These are phyloP conservation scores for Tupaia tana DNA, from an alignment of 2,113 vertebrate genomes.

Conservation along the genomic window DNA sequence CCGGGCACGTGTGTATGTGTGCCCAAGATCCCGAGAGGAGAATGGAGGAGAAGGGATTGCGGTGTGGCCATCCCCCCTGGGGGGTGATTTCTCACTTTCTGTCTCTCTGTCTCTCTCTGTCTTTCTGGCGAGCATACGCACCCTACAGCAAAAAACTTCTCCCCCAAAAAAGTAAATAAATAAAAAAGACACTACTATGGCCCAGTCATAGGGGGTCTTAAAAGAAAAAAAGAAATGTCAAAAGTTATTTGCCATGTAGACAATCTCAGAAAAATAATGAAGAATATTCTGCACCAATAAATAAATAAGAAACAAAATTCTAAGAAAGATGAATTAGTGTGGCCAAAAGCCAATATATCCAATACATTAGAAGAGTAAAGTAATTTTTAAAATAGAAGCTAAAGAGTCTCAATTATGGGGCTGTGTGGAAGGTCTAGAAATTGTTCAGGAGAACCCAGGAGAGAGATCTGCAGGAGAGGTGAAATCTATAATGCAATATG, in stretches of 20 bases:
- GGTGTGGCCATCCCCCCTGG: too few species aligned
- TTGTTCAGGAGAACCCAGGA: background rate
- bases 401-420: background rate
- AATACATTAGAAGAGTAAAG: background rate
- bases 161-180: too few species aligned
- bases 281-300: background rate
- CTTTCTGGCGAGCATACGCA: too few species aligned
- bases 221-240: background rate
- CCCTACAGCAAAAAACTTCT: too few species aligned
- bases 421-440: background rate
- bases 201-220: too few species aligned
- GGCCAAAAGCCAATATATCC: background rate
- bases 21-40: too few species aligned
- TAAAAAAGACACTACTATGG: too few species aligned
- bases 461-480: fast-evolving
- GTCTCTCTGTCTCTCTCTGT: too few species aligned
- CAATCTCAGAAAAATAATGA: background rate
- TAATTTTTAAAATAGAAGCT: background rate
- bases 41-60: too few species aligned
- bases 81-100: too few species aligned
- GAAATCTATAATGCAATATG: background rate
- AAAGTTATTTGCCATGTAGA: background rate
- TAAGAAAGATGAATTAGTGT: background rate
- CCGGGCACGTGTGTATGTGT: too few species aligned
- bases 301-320: background rate